phyloP scores from a whole-genome alignment of 2,888 invertebrate species.

The Resseliella maxima region DNA sequence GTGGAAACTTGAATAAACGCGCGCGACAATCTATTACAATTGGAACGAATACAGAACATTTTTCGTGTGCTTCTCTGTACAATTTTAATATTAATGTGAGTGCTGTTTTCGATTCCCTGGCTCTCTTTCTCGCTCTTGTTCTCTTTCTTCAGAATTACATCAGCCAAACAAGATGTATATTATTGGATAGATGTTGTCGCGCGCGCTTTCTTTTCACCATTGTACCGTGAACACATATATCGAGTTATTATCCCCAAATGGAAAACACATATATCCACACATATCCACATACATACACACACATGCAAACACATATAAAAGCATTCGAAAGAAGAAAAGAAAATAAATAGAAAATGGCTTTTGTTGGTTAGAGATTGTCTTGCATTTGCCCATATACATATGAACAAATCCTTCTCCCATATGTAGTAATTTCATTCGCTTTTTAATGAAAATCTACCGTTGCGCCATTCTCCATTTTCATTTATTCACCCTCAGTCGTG shows the following conservation, averaged over 20 bases:
- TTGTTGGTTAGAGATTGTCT: conserved; percentile 37
- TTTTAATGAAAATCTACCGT: conserved; percentile 52
- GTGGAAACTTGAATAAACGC: background rate
- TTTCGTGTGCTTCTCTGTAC: background rate
- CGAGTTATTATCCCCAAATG: conserved; percentile 51
- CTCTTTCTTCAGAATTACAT: background rate
- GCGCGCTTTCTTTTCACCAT: background rate
- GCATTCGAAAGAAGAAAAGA: conserved; percentile 36
- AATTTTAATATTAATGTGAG: conserved; percentile 34
- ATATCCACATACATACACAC: too few species aligned
- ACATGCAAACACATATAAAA: conserved; percentile 43
- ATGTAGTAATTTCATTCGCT: background rate
- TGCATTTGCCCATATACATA: conserved; percentile 45
- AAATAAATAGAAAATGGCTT: conserved; percentile 53
- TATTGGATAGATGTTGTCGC: conserved; percentile 19
- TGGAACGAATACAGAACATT: conserved; percentile 1
- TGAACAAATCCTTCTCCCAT: conserved; percentile 7
- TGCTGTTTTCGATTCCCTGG: background rate
- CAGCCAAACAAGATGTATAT: conserved; percentile 47
- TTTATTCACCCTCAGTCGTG: background rate
- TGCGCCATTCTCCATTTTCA: background rate
- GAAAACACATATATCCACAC: background rate
- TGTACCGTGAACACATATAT: conserved; percentile 36
- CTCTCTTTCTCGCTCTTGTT: background rate
- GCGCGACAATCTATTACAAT: conserved; percentile 49